phyloP scores from a whole-genome alignment of 2,113 vertebrate species.

The Cichladusa arquata region DNA sequence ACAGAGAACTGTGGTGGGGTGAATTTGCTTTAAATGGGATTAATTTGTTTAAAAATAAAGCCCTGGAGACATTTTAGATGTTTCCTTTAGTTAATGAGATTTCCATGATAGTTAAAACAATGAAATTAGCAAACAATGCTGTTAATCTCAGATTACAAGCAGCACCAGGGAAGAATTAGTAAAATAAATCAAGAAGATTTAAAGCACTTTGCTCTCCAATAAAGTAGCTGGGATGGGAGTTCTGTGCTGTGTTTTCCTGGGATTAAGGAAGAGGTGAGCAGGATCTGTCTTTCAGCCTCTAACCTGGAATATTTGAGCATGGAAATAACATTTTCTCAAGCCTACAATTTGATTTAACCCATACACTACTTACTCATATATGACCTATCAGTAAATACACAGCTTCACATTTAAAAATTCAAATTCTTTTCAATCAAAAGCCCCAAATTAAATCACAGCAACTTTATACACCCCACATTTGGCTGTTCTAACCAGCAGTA shows the following conservation, averaged over 20 bases:
- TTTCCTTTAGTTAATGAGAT: slow-evolving; percentile 57
- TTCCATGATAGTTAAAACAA: slow-evolving; percentile 40
- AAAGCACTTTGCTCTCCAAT: background rate
- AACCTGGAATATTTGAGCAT: background rate
- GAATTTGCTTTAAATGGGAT: background rate
- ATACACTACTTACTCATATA: background rate
- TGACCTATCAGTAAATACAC: background rate
- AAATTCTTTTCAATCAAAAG: background rate
- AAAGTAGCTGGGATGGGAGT: background rate
- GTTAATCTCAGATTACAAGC: slow-evolving; percentile 54
- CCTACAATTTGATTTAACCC: background rate
- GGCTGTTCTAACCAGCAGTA: background rate
- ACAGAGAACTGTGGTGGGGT: background rate
- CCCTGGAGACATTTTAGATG: background rate
- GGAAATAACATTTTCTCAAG: background rate
- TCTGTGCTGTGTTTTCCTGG: background rate
- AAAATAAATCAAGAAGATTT: slow-evolving; percentile 22
- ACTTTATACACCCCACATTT: background rate
- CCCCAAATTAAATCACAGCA: background rate
- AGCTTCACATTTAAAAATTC: background rate
- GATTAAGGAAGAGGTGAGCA: background rate
- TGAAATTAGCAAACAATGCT: slow-evolving; percentile 37
- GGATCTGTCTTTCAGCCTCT: background rate
- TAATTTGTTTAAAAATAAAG: background rate
- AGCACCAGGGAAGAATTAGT: slow-evolving; percentile 28